Evolutionary conservation across 1,140 invertebrate genomes (phyloP), one percentile per base, ranked within the genome.

Genomic region (Leptestheria dahalacensis): DNA sequence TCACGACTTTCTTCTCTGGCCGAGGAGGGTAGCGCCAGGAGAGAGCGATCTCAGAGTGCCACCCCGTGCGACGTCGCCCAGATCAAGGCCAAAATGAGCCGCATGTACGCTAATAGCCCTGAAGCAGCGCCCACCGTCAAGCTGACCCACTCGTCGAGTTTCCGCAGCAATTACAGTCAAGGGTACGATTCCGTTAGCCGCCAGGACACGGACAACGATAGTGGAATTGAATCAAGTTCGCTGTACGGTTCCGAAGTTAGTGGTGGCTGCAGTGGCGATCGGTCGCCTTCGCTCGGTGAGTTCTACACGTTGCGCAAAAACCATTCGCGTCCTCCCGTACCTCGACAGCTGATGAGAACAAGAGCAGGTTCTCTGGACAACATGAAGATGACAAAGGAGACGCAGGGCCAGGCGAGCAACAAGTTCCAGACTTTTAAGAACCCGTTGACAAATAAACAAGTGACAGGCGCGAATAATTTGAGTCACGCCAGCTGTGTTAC

Each of bases 1-100:
- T 86, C 84, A 0, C 82, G 82, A 60, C 66, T 86, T 15, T 84
- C 83, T 0, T 83, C 85, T 24, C 69, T 86, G 51, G 83, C 83
- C 0, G 84, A 86, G 71, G 83, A 86, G 56, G 54, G 24, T 10
- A 2, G 21, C 50, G 21, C 26, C n/a, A n/a, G 46, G 47, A n/a
- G 23, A 48, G 26, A 23, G n/a, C 48, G 54, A 48, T 29, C 24
- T 25, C 48, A 23, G 26, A 53, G 21, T 33, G 29, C 12, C 21
- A n/a, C 23, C 25, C 25, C 49, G 20, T 60, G 51, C 20, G 58
- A 60, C 41, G 49, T 60, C 28, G 51, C 49, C 23, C 58, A 60
- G 58, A 60, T 60, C 49, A 60, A 60, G 41, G 58, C 58, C 23
- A 60, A 60, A 24, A 60, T 60, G 58, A 48, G 52, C 33, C 58